These are phyloP conservation scores for Myanophis thanlyinensis DNA, from an alignment of 2,113 vertebrate genomes.

Conservation along the genomic window DNA sequence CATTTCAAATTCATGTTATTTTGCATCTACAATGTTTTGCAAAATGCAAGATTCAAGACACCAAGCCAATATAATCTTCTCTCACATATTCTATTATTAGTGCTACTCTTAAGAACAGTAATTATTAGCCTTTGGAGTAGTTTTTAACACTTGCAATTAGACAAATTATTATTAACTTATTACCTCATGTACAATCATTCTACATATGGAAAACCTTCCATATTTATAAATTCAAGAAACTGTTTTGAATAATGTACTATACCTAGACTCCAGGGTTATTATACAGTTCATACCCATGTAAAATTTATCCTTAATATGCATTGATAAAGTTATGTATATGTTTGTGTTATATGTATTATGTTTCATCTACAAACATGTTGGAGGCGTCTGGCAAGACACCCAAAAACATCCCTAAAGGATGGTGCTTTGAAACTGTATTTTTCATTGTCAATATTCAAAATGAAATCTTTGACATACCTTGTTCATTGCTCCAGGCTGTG, in stretches of 20 bases:
- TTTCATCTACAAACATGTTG: background rate
- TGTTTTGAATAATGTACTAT: background rate
- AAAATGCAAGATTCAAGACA: background rate
- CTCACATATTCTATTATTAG: background rate
- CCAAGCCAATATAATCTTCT: background rate
- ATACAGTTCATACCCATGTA: background rate
- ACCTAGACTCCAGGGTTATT: background rate
- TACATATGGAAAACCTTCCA: background rate
- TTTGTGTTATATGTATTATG: background rate
- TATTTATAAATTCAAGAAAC: background rate
- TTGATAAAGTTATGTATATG: background rate
- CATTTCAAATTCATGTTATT: background rate
- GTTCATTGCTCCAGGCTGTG: conserved; percentile 85
- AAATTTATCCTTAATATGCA: background rate
- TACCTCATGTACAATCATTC: background rate
- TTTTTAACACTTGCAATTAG: background rate
- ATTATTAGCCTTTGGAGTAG: background rate
- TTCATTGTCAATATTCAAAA: background rate
- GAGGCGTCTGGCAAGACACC: background rate
- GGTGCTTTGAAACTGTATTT: background rate
- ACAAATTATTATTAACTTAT: background rate
- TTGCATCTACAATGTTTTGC: background rate
- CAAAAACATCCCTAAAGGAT: background rate
- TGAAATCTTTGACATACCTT: conserved; percentile 71
- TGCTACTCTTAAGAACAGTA: background rate